Evolutionary conservation across 2,113 vertebrate genomes (phyloP).

Genomic region (Thryonomys swinderianus): DNA sequence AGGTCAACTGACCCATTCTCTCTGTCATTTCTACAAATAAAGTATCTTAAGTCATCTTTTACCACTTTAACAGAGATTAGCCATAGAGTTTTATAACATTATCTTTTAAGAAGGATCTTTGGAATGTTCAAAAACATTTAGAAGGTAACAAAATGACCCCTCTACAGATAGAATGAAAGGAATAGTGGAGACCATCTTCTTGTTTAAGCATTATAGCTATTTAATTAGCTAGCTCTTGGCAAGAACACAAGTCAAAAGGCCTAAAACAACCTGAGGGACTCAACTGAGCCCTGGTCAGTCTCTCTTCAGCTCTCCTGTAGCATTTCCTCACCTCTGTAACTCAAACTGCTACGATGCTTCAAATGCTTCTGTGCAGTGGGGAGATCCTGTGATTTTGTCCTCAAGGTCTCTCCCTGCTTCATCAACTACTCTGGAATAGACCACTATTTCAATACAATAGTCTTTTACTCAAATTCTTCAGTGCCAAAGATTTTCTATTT

Average conservation of each 20-base stretch:
- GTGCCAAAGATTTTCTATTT: neutral
- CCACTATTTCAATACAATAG: neutral
- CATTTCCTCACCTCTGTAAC: neutral
- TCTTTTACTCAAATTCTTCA: neutral
- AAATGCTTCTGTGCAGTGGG: neutral
- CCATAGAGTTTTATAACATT: too few species aligned
- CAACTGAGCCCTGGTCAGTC: neutral
- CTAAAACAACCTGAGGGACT: neutral
- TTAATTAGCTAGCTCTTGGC: neutral
- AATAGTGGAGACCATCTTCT: neutral
- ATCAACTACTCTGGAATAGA: neutral
- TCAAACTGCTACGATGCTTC: neutral
- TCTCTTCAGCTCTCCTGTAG: fast-evolving
- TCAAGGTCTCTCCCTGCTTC: neutral
- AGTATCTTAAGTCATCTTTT: neutral
- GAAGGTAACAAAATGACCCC: neutral
- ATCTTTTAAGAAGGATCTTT: neutral
- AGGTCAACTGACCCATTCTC: neutral
- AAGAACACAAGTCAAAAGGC: neutral
- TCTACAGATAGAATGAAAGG: neutral
- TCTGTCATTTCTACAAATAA: neutral
- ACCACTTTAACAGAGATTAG: neutral
- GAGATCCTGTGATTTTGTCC: neutral
- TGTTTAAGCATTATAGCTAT: neutral
- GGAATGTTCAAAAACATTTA: neutral